These are phyloP conservation scores for Chelonoidis abingdonii DNA, from an alignment of 2,113 vertebrate species.

Conservation along the genomic window DNA sequence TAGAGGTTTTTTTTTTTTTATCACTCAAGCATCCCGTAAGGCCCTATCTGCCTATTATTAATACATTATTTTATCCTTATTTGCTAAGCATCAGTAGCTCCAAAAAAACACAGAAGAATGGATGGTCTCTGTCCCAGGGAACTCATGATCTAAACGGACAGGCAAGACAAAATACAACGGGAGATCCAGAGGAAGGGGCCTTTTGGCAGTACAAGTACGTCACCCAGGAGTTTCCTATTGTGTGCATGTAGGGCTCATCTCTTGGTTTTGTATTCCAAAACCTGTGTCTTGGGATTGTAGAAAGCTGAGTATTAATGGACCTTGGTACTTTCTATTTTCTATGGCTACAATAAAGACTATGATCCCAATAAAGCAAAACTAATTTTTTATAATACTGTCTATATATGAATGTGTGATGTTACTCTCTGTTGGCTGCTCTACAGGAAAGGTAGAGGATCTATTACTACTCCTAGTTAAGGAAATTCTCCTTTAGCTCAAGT, in stretches of 20 bases:
- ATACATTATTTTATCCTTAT: not conserved
- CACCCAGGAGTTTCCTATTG: not conserved
- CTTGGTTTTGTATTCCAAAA: not conserved
- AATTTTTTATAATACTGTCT: not conserved
- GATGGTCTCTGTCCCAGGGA: no score
- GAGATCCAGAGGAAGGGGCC: not conserved
- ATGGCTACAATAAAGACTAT: not conserved
- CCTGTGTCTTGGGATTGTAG: not conserved
- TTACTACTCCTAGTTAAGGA: not conserved
- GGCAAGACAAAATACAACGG: not conserved
- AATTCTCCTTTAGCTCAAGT: not conserved
- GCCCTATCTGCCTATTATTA: not conserved
- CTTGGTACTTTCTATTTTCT: not conserved
- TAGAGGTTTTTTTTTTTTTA: not conserved
- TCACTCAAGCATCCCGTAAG: not conserved
- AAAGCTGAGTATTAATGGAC: not conserved
- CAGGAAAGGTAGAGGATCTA: not conserved
- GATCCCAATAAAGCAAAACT: not conserved
- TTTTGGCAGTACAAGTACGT: not conserved
- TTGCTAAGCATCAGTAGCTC: not conserved
- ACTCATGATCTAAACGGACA: not conserved
- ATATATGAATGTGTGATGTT: not conserved
- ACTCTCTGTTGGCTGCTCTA: not conserved
- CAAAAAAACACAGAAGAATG: no score
- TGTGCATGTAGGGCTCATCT: not conserved